Conservation (phyloP, 2,113 vertebrate genomes). For the Sturnira hondurensis region DNA sequence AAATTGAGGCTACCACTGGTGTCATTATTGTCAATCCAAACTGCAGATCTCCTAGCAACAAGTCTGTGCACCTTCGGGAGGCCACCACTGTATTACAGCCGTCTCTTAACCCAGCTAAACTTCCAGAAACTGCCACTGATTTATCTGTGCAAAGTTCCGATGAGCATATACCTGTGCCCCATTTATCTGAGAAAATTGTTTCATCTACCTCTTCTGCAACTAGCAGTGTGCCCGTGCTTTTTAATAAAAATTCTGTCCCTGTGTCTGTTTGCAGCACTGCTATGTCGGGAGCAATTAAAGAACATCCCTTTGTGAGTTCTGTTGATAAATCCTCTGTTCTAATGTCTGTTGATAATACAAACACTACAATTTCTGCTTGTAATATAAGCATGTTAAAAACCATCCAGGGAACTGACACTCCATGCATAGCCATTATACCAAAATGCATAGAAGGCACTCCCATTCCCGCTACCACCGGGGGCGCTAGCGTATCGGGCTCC, state of each 20-base stretch:
- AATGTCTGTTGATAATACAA: slow-evolving; percentile 84
- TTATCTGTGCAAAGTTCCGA: slow-evolving; percentile 79
- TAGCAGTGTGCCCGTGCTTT: slow-evolving; percentile 84
- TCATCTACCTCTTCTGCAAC: slow-evolving; percentile 87
- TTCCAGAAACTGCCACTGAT: slow-evolving; percentile 82
- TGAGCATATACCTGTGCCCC: slow-evolving; percentile 80
- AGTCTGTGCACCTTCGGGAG: slow-evolving; percentile 81
- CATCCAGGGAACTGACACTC: slow-evolving; percentile 81
- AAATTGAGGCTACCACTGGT: slow-evolving; percentile 85
- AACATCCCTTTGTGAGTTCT: slow-evolving; percentile 83
- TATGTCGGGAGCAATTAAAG: slow-evolving; percentile 83
- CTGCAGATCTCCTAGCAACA: slow-evolving; percentile 87
- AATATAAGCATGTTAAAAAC: slow-evolving; percentile 83
- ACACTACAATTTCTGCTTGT: slow-evolving; percentile 80
- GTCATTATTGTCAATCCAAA: slow-evolving; percentile 90
- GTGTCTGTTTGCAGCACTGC: slow-evolving; percentile 83
- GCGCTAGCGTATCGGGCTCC: slow-evolving; percentile 57
- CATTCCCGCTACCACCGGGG: slow-evolving; percentile 72
- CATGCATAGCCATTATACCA: slow-evolving; percentile 83
- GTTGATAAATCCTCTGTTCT: slow-evolving; percentile 85
- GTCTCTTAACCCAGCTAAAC: slow-evolving; percentile 75
- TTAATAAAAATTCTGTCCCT: slow-evolving; percentile 82
- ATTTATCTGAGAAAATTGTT: slow-evolving; percentile 84
- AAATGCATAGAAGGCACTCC: slow-evolving; percentile 82
- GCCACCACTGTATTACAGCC: slow-evolving; percentile 75